Evolutionary conservation across 2,888 invertebrate species (phyloP), one percentile per base, ranked within the genome.

Genomic region (Blastobasis lacticolella): DNA sequence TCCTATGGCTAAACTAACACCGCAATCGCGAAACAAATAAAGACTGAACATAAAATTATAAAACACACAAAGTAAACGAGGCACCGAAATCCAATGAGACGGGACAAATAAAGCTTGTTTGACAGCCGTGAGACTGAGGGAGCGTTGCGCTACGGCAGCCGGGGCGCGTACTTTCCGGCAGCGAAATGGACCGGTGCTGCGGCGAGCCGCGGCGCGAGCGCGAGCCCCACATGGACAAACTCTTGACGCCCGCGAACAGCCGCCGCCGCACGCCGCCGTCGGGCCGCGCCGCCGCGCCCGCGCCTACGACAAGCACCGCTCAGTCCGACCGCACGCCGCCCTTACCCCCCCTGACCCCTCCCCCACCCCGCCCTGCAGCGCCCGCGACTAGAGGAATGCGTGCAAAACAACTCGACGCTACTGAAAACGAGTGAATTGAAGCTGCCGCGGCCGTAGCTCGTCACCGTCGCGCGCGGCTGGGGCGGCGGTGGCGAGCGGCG

Each of bases 141-240:
- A 80, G 77, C 78, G 73, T 70, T 80, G 79, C 76, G 77, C 83
- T 83, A 83, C 75, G 72, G 70, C 75, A 75, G 76, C 75, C 76
- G 69, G 78, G 76, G 79, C 81, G 81, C 92, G 90, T 94, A 94
- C 94, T 94, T 94, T 94, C 94, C 80, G 94, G 94, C 86, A 94
- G 92, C 81, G 94, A 94, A 91, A 94, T 94, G 90, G 94, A 94
- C 80, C 94, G 93, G 89, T 93, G 92, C 84, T 93, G 92, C 69
- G 93, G 91, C 68, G 93, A 92, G 75, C 91, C 90, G 75, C 91
- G 91, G 74, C 90, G 89, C 59, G 87, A 85, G 71, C 92, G 91
- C 72, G 92, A 89, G 74, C 92, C 92, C 89, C 93, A 92, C 84
- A 92, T 90, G 70, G 94, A 94, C 75, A 94, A 89, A 79, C 93